phyloP scores from a whole-genome alignment of 2,888 invertebrate species.

The Heliothis peltigera region DNA sequence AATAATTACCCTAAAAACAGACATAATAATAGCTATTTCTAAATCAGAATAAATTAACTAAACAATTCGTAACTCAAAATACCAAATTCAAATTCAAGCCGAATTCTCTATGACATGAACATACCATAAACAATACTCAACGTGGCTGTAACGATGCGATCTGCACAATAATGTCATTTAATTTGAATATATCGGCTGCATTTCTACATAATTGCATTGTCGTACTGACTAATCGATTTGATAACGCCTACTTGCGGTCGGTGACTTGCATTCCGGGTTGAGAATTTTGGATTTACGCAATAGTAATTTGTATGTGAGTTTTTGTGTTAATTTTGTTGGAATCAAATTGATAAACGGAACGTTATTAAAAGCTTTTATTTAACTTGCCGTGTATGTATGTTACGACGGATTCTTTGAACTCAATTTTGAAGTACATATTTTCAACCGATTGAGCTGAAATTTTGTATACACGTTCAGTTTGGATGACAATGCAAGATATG shows the following conservation, averaged over 20 bases:
- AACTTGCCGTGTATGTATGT: too few relatives aligned
- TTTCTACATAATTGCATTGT: constrained; percentile 48
- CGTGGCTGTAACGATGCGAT: constrained; percentile 29
- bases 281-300: neutral
- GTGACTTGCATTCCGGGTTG: neutral
- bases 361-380: too few relatives aligned
- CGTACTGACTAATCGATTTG: constrained; percentile 19
- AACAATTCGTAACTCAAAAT: constrained; percentile 9
- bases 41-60: too few relatives aligned
- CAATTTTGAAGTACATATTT: too few relatives aligned
- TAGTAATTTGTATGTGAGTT: neutral
- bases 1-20: too few relatives aligned
- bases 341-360: too few relatives aligned
- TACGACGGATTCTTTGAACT: too few relatives aligned
- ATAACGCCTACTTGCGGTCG: constrained; percentile 21
- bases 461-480: too few relatives aligned
- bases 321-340: too few relatives aligned
- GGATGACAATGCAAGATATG: too few relatives aligned
- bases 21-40: too few relatives aligned
- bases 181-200: constrained; percentile 43
- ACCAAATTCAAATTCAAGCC: neutral
- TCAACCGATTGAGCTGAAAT: too few relatives aligned
- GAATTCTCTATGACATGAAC: constrained; percentile 14
- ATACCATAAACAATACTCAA: constrained; percentile 12
- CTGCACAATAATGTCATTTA: constrained; percentile 22